phyloP scores from a whole-genome alignment of 2,797 vertebrate species.

The Poecilia wingei region DNA sequence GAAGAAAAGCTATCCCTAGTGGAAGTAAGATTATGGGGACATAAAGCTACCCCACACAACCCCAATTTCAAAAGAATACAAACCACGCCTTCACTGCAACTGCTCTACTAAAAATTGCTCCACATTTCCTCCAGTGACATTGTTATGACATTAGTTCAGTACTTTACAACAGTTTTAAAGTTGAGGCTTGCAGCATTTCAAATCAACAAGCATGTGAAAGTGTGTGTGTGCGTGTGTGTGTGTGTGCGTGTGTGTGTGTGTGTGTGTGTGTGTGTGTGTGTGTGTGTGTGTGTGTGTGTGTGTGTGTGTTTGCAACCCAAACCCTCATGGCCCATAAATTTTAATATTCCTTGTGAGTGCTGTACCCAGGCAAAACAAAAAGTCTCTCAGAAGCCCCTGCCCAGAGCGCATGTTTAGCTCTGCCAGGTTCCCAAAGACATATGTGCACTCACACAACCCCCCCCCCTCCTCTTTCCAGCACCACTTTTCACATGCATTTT shows the following conservation, averaged over 20 bases:
- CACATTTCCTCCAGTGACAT: constrained; percentile 59
- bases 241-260: too few relatives aligned
- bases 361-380: constrained; percentile 70
- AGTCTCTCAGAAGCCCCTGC: constrained; percentile 63
- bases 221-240: constrained; percentile 34
- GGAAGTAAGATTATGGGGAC: neutral
- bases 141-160: constrained; percentile 59
- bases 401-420: constrained; percentile 67
- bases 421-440: constrained; percentile 47
- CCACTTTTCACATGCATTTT: constrained; percentile 72
- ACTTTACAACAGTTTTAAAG: constrained; percentile 62
- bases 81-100: constrained; percentile 30
- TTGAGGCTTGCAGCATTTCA: constrained; percentile 60
- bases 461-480: constrained; percentile 23
- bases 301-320: constrained; percentile 55
- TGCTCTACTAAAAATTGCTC: constrained; percentile 33
- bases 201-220: constrained; percentile 35
- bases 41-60: neutral
- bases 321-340: constrained; percentile 70
- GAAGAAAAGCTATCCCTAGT: neutral
- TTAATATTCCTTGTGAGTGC: constrained; percentile 75
- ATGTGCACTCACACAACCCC: constrained; percentile 35
- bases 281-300: neutral
- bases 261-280: too few relatives aligned
- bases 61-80: constrained; percentile 23